Evolutionary conservation across 1,140 invertebrate species (phyloP), one percentile per base, ranked within the genome.

Genomic region (Dendrolimus kikuchii): DNA sequence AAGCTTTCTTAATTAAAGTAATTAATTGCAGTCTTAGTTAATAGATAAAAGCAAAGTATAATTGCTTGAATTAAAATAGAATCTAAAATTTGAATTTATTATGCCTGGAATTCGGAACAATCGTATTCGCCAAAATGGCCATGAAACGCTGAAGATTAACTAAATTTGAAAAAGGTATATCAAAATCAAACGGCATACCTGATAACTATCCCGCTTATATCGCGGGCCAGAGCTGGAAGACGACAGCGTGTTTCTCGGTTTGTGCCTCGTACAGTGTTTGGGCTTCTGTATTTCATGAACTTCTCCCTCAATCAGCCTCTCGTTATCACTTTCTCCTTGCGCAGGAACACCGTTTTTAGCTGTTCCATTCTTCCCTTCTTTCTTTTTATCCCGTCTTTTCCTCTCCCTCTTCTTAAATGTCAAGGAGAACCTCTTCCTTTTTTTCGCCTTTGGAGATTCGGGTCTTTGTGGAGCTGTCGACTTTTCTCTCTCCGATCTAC

Each of bases 181-280:
- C 10, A 49, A 49, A 49, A 6, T 6, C 7, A 6, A 23, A 38
- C 6, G 4, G 23, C 23, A 57, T 80, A 88, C 87, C 87, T 87
- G 85, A 66, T 87, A 88, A 65, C 85, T 88, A 62, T 88, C 86
- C 73, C 82, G 82, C 74, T 88, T 88, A 69, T 82, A 82, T 8
- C 81, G 78, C 71, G 81, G 79, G 70, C 81, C 74, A 40, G 80
- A 81, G 60, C 78, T 80, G 8, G 77, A 76, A 2, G 81, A 80
- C 4, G 81, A 80, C 63, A 81, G 56, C 4, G 77, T 81, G 52
- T 72, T 80, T 55, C 81, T 61, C 50, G 81, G 73, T 38, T 71
- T 66, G 49, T 84, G 81, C 53, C 78, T 62, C 44, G 60, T 74
- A 64, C 81, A 83, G 49, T 74, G 77, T 55, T 81, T 81, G 52